phyloP scores from a whole-genome alignment of 1,140 invertebrate genomes.

The Thalassaphorura encarpata region DNA sequence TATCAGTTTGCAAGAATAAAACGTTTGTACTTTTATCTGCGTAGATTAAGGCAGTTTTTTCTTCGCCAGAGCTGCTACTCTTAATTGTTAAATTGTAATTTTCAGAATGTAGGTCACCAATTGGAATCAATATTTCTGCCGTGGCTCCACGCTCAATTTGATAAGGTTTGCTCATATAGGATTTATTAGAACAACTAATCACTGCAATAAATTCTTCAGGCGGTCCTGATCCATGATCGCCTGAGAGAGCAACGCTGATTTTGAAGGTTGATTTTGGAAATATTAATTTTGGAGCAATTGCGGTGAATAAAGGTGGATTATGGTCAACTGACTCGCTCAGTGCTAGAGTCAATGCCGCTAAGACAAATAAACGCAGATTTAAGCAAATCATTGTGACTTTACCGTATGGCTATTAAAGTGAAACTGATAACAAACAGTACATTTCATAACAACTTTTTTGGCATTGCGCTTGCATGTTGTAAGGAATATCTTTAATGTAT shows the following conservation, averaged over 20 bases:
- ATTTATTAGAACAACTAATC: background rate
- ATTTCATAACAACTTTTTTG: too few species aligned
- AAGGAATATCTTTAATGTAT: too few species aligned
- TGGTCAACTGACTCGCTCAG: too few species aligned
- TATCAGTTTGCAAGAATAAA: constrained; percentile 86
- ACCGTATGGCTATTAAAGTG: too few species aligned
- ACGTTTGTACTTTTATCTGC: constrained; percentile 39
- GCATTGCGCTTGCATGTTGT: too few species aligned
- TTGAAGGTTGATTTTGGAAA: background rate
- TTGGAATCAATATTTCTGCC: background rate
- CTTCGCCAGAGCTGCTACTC: background rate
- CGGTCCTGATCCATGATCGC: too few species aligned
- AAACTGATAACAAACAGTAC: too few species aligned
- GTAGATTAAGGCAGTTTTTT: background rate
- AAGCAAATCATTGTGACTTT: too few species aligned
- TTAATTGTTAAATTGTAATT: background rate
- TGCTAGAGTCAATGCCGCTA: too few species aligned
- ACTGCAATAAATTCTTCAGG: too few species aligned
- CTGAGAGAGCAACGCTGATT: background rate
- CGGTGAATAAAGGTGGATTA: background rate
- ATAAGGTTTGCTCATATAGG: background rate
- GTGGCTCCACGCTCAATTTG: background rate
- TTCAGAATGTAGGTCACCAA: background rate
- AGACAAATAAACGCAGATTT: too few species aligned
- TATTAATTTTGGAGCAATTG: background rate